Percentiles rank a stretch among this genome's conserved stretches.
Conservation (phyloP, 2,113 vertebrate species). For the Phaethon lepturus region DNA sequence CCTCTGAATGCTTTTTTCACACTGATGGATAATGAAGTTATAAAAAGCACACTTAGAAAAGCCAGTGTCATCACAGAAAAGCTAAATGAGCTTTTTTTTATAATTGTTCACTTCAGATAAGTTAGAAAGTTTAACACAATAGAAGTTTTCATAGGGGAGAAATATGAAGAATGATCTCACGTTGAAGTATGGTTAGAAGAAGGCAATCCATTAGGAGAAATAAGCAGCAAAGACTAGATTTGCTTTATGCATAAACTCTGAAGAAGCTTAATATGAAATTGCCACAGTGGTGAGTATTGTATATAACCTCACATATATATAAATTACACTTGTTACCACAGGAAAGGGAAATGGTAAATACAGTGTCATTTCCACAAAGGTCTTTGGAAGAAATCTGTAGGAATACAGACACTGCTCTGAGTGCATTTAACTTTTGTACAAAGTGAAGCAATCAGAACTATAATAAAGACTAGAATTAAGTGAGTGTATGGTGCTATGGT, state of each 20-base stretch:
- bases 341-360: neutral
- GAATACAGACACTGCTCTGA: neutral
- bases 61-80: neutral
- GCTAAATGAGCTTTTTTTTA: neutral
- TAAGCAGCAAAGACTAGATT: neutral
- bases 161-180: neutral
- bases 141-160: neutral
- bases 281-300: neutral
- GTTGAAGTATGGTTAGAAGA: neutral
- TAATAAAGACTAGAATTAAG: neutral
- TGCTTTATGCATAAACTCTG: neutral
- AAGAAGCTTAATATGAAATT: neutral
- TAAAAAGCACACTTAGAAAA: neutral
- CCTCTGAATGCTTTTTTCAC: neutral
- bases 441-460: neutral
- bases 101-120: neutral
- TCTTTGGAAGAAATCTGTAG: neutral
- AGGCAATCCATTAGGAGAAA: neutral
- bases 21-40: neutral
- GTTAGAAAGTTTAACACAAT: neutral
- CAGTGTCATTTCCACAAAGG: neutral
- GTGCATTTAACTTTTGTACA: neutral
- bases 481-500: neutral
- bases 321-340: neutral
- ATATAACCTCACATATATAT: neutral